These are phyloP conservation scores for Monodelphis domestica DNA, from an alignment of 2,797 vertebrate species.

Conservation along the genomic window DNA sequence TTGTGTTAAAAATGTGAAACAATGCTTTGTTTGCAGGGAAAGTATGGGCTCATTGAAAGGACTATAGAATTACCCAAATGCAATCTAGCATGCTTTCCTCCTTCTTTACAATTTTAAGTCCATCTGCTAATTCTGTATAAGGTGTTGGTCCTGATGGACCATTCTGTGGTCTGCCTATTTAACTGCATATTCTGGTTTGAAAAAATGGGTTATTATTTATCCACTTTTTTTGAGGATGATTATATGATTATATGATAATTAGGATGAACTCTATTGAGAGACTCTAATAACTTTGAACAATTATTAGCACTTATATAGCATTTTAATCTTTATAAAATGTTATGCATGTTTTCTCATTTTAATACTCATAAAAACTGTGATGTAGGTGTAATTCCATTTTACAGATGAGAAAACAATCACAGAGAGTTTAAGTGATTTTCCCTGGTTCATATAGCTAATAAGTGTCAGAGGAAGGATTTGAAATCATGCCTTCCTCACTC, in stretches of 20 bases:
- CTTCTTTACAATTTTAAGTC: neutral
- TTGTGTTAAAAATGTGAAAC: neutral
- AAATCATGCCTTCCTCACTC: too few species aligned
- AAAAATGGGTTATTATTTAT: neutral
- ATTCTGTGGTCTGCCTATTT: neutral
- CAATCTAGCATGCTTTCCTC: neutral
- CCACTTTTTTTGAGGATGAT: neutral
- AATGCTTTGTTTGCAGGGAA: neutral
- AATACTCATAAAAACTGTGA: too few species aligned
- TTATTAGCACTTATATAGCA: neutral
- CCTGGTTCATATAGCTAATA: too few species aligned
- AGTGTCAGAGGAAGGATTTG: too few species aligned
- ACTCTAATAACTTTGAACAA: neutral
- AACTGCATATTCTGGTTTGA: neutral
- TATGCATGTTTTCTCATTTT: neutral
- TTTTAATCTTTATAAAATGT: neutral
- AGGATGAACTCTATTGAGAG: neutral
- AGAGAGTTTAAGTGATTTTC: too few species aligned
- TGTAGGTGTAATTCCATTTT: too few species aligned
- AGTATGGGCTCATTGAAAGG: neutral
- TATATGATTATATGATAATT: too few species aligned
- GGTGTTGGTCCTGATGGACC: neutral
- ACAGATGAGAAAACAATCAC: too few species aligned
- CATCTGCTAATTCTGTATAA: neutral
- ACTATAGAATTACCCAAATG: neutral